Percentiles rank a stretch among this genome's conserved stretches.
phyloP scores from a whole-genome alignment of 2,888 invertebrate genomes.

The Drosophila longiperda region DNA sequence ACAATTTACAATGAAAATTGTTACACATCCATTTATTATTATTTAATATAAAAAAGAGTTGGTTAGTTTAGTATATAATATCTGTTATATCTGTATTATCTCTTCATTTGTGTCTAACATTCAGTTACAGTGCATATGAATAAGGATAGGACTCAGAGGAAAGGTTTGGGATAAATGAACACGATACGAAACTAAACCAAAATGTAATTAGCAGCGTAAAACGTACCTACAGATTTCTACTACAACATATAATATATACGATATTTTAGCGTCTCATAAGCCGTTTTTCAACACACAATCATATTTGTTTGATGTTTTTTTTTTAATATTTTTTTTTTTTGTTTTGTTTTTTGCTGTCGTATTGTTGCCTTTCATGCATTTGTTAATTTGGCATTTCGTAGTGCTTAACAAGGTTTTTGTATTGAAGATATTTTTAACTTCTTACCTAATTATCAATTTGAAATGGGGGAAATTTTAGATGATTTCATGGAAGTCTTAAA shows the following conservation, averaged over 20 bases:
- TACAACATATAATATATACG: slow-evolving; percentile 75
- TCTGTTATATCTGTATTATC: slow-evolving; percentile 24
- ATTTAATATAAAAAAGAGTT: slow-evolving; percentile 44
- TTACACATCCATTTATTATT: slow-evolving; percentile 54
- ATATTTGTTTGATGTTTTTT: slow-evolving; percentile 31
- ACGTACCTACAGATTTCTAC: slow-evolving; percentile 63
- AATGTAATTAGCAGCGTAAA: slow-evolving; percentile 53
- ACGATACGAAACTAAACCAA: slow-evolving; percentile 51
- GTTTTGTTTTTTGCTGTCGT: neutral
- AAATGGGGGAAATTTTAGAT: slow-evolving; percentile 32
- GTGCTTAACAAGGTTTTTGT: slow-evolving; percentile 56
- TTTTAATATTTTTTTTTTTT: slow-evolving; percentile 17
- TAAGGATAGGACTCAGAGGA: neutral
- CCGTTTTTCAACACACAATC: slow-evolving; percentile 44
- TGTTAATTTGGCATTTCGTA: slow-evolving; percentile 59
- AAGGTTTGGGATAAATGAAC: neutral
- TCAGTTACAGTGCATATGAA: slow-evolving; percentile 38
- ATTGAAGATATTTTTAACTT: slow-evolving; percentile 39
- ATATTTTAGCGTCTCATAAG: slow-evolving; percentile 75
- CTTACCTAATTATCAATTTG: slow-evolving; percentile 43
- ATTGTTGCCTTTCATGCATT: slow-evolving; percentile 29
- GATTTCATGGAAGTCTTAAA: slow-evolving; percentile 55
- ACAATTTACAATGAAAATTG: slow-evolving; percentile 67
- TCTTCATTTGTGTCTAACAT: slow-evolving; percentile 63
- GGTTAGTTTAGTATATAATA: slow-evolving; percentile 63